Base-by-base conservation (phyloP, 92 coral and sea anemone species). In the Parazoanthus atlanticus region DNA sequence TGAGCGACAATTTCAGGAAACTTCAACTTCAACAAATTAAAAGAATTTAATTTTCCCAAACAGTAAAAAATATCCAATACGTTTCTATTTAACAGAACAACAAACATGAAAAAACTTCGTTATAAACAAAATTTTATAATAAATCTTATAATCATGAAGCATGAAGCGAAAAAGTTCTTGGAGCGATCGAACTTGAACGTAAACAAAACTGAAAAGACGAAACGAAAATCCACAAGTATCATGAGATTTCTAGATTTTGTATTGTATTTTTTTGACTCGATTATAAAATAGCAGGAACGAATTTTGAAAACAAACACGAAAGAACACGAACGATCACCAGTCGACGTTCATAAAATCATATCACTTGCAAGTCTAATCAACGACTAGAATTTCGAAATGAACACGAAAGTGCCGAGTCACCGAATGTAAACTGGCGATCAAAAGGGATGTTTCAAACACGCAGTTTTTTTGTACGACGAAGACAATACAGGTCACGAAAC, bases 111-210 rank as follows among this genome's bases (percentile, higher is more conserved):
- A 79, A 74, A 70, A 32, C 10, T 54, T 25, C 67, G 74, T 49
- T 43, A 80, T 19, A 75, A 33, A n/a, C 29, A 78, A 80, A 19
- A 75, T 12, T 25, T 74, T 25, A 77, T 64, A 40, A 41, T 16
- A 70, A 70, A 28, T 46, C 40, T 36, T 19, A 84, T 31, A 84
- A 12, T 70, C 79, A 13, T 13, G 86, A 82, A 82, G 86, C 76
- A 84, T 70, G 79, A 84, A 84, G 87, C 87, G 78, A 84, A 71
- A 82, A 84, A 72, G 34, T 41, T 70, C 47, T 43, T 71, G 77
- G 76, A 84, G 65, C 87, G 87, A 70, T 69, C 78, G 78, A 49
- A 84, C 25, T 84, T 72, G 77, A 84, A 84, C 87, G 74, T 84
- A 84, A 84, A 84, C 78, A 70, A 82, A 43, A 28, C 58, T 15